Conservation (phyloP, 2,888 invertebrate genomes). For the Rhagonycha fulva region DNA sequence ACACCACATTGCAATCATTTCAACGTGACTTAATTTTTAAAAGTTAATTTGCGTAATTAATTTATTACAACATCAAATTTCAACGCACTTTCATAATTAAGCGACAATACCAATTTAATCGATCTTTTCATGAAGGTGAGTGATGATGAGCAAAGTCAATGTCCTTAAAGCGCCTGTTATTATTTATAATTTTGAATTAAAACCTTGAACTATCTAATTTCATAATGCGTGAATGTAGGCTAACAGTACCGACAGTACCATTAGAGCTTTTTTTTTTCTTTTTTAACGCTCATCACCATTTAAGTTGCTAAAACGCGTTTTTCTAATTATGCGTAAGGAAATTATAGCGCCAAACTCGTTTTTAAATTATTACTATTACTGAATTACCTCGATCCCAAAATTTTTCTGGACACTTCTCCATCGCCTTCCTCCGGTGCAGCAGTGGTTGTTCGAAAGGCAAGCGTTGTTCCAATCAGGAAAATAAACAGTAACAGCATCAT, state of each 20-base stretch:
- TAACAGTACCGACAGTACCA: not conserved
- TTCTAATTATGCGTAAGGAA: not conserved
- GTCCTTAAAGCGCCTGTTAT: not conserved
- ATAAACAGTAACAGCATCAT: constrained; percentile 24
- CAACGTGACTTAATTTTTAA: not conserved
- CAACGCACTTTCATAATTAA: not conserved
- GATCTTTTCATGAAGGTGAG: not conserved
- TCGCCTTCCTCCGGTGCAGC: constrained; percentile 43
- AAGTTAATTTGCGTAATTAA: not conserved
- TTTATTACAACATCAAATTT: not conserved
- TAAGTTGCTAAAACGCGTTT: not conserved
- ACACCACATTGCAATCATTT: not conserved
- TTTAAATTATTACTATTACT: not conserved
- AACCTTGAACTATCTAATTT: constrained; percentile 9
- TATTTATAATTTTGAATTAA: constrained; percentile 3
- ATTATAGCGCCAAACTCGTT: too few relatives aligned
- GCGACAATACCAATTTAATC: not conserved
- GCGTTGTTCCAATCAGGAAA: constrained; percentile 12
- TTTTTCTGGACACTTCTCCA: constrained; percentile 60
- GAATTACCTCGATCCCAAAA: constrained; percentile 64
- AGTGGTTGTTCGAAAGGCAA: constrained; percentile 26
- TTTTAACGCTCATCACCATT: not conserved
- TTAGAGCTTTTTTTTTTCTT: not conserved
- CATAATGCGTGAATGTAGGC: not conserved
- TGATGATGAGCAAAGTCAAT: not conserved